Conservation (phyloP, 2,888 invertebrate genomes). For the Xanthostigma xanthostigma region DNA sequence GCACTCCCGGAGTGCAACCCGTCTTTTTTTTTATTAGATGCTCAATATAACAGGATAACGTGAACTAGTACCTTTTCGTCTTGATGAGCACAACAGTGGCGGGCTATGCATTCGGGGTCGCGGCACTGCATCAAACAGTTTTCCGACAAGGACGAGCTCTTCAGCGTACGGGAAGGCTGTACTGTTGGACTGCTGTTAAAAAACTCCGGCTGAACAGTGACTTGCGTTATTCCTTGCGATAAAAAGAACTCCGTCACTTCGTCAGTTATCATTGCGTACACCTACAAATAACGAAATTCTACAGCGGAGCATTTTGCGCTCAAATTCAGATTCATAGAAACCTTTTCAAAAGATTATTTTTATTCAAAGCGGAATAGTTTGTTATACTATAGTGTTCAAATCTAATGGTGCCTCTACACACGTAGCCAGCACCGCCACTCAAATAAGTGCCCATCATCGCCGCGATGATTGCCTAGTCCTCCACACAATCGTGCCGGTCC, state of each 20-base stretch:
- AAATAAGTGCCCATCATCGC: no score
- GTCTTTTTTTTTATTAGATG: no score
- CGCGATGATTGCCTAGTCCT: no score
- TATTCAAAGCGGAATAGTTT: no score
- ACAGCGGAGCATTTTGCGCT: not conserved
- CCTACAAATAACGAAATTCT: slow-evolving; percentile 20
- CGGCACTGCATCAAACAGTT: slow-evolving; percentile 30
- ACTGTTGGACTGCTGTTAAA: slow-evolving; percentile 12
- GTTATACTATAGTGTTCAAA: no score
- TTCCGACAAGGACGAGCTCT: slow-evolving; percentile 15
- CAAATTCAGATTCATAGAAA: not conserved
- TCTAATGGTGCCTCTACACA: no score
- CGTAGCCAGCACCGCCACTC: no score
- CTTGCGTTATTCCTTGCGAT: slow-evolving; percentile 66
- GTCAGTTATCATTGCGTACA: slow-evolving; percentile 39
- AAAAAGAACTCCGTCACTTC: slow-evolving; percentile 59
- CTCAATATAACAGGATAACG: no score
- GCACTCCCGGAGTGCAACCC: no score
- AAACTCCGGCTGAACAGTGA: slow-evolving; percentile 83
- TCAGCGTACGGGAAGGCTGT: not conserved
- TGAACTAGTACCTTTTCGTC: not conserved
- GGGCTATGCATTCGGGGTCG: slow-evolving; percentile 25
- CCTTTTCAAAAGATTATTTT: not conserved
- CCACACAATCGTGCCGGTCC: no score
- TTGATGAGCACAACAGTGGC: slow-evolving; percentile 27